These are phyloP conservation scores for Anoura caudifer DNA, from an alignment of 2,113 vertebrate genomes.

Conservation along the genomic window DNA sequence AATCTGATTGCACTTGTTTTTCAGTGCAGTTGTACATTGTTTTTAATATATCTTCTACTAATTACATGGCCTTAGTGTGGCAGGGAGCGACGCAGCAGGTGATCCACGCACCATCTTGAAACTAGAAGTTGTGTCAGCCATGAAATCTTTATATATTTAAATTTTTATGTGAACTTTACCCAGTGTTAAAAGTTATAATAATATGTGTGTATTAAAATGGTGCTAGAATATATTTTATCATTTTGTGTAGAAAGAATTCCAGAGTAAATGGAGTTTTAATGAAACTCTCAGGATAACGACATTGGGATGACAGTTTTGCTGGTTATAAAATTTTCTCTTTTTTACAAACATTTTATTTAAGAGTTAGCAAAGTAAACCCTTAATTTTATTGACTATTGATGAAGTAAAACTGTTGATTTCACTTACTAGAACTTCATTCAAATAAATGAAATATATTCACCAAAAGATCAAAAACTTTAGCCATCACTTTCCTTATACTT, in stretches of 20 bases:
- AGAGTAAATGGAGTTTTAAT: not conserved
- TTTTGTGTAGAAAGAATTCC: not conserved
- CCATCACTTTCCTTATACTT: not conserved
- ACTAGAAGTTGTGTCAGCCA: not conserved
- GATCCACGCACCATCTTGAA: not conserved
- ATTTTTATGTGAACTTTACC: not conserved
- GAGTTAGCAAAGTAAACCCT: not conserved
- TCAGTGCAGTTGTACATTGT: not conserved
- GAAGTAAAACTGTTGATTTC: not conserved
- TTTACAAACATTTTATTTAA: not conserved
- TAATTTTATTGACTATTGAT: not conserved
- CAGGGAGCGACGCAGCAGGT: not conserved
- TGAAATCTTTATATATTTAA: not conserved
- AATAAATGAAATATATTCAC: slow-evolving; percentile 18
- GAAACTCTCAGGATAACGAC: not conserved
- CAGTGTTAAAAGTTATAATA: not conserved
- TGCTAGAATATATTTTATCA: not conserved
- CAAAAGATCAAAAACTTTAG: not conserved
- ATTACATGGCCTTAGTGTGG: not conserved
- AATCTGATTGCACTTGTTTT: not conserved
- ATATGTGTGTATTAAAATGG: not conserved
- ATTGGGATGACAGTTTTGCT: not conserved
- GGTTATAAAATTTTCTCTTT: not conserved
- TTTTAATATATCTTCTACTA: not conserved
- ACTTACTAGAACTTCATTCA: not conserved